Evolutionary conservation across 1,140 invertebrate species (phyloP), one percentile per base, ranked within the genome.

Genomic region (Aphis gossypii): DNA sequence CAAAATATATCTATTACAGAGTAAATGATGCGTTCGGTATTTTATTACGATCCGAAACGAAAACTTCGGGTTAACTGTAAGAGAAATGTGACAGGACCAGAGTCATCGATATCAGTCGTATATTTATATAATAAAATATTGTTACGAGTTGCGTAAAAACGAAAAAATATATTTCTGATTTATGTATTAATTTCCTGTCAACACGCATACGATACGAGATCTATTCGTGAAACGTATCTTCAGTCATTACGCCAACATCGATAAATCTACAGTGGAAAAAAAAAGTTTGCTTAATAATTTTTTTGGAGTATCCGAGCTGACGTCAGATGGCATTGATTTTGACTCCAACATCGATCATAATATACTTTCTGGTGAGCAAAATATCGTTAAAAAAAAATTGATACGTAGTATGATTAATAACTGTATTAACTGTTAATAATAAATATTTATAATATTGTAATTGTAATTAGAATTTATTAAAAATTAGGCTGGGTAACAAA

Each of bases 101-200:
- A 83, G 60, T 76, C 60, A 76, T 76, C 60, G 60, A 76, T 76
- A 76, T 18, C 60, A 76, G 60, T 76, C 30, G 4, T 18, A n/a
- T 20, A 76, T n/a, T 30, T 30, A 76, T 76, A 35, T 76, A n/a
- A 35, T 21, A n/a, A n/a, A 76, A 76, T 76, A 76, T 76, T 60
- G 30, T 60, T 68, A 30, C 30, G 30, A n/a, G 30, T 68, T 11
- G 60, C 60, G 35, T 83, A 38, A 38, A 83, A 83, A 83, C 38
- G n/a, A 86, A 46, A 86, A 86, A 30, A 23, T 14, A 48, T 48
- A 48, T 48, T 48, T 51, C 30, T 89, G 88, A 89, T 89, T 89
- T 89, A 89, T 38, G 51, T 4, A 5, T 89, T 89, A 89, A 89
- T 89, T 89, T 89, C 88, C 88, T 89, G 88, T 41, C 48, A 38